These are phyloP conservation scores for Lobophora halterata DNA, from an alignment of 2,888 invertebrate species.

Conservation along the genomic window DNA sequence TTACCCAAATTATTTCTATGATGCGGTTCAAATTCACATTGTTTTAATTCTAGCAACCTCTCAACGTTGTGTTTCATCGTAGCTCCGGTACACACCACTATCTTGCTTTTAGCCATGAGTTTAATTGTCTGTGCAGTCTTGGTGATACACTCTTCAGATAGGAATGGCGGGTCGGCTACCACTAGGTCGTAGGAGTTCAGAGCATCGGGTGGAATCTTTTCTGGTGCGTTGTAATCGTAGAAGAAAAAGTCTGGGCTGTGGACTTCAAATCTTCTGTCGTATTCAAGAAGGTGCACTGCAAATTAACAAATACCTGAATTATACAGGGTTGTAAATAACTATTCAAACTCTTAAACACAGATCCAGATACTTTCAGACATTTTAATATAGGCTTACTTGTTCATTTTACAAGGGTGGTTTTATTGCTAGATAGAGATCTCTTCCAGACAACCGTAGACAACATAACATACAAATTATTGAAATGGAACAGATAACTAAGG, in stretches of 20 bases:
- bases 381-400: no score
- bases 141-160: conserved; percentile 94
- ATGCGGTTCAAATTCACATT: conserved; percentile 87
- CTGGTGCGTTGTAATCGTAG: conserved; percentile 93
- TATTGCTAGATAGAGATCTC: no score
- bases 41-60: conserved; percentile 82
- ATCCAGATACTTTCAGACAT: no score
- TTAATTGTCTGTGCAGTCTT: conserved; percentile 91
- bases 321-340: neutral
- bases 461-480: no score
- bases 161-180: conserved; percentile 96
- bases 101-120: conserved; percentile 85
- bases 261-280: conserved; percentile 89
- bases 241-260: conserved; percentile 89
- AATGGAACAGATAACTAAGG: no score
- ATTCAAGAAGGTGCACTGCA: conserved; percentile 90
- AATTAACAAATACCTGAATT: conserved; percentile 38
- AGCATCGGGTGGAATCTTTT: conserved; percentile 83
- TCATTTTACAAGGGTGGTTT: no score
- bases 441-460: no score
- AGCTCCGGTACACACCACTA: conserved; percentile 94
- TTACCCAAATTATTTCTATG: conserved; percentile 96
- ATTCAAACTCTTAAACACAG: no score
- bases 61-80: conserved; percentile 87
- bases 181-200: conserved; percentile 87